A percentile compares a stretch with the other conserved stretches of the same genome.
phyloP scores from a whole-genome alignment of 2,797 vertebrate genomes.

The Channa striata region DNA sequence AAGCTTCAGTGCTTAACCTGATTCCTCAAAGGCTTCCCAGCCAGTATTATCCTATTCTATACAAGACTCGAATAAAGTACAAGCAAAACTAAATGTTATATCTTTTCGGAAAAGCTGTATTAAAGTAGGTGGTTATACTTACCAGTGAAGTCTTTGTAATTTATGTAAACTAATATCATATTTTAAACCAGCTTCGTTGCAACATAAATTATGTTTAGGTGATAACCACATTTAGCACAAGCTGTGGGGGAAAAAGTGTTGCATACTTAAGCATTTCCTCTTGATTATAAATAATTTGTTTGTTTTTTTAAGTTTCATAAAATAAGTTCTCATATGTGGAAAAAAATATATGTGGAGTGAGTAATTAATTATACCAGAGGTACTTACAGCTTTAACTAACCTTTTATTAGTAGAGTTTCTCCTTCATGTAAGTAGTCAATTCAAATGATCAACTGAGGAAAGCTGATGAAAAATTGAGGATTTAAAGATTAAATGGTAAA shows the following conservation, averaged over 20 bases:
- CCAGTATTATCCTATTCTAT: background rate
- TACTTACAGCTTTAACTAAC: conserved; percentile 96
- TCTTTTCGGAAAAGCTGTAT: background rate
- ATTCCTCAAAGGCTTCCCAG: background rate
- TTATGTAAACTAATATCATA: no score
- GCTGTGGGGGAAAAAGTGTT: conserved; percentile 4
- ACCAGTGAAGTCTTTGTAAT: conserved; percentile 18
- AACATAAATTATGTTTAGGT: background rate
- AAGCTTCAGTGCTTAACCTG: background rate
- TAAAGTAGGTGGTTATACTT: conserved; percentile 41
- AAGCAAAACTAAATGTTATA: background rate
- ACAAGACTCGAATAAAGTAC: background rate
- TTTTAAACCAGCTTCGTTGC: no score
- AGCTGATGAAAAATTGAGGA: conserved; percentile 93
- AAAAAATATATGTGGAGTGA: no score
- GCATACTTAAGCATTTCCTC: background rate
- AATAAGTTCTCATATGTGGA: background rate
- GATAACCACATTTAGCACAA: background rate
- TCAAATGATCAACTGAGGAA: conserved; percentile 90
- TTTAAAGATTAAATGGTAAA: conserved; percentile 87
- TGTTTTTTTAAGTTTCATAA: background rate
- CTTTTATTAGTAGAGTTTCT: conserved; percentile 90
- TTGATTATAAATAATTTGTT: background rate
- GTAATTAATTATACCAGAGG: conserved; percentile 78
- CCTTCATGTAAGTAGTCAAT: conserved; percentile 91